A percentile compares a stretch with the other conserved stretches of the same genome.
Conservation (phyloP, 2,113 vertebrate species). For the Diadophis punctatus region DNA sequence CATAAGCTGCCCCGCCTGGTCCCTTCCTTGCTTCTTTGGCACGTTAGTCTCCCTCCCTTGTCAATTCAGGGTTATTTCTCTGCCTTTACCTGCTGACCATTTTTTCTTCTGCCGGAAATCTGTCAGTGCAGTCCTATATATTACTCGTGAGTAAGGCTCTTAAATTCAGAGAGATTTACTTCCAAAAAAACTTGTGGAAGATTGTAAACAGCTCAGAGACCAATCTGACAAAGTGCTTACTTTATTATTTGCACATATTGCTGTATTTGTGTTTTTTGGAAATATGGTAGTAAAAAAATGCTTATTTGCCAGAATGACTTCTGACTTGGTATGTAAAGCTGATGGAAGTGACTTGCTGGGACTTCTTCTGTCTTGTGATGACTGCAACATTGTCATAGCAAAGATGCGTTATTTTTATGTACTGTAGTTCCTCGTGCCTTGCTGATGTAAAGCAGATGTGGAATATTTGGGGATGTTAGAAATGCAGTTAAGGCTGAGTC, state of each 20-base stretch:
- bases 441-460: neutral
- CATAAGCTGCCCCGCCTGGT: neutral
- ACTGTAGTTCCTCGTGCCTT: neutral
- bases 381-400: neutral
- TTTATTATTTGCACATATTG: neutral
- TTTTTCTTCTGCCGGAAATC: neutral
- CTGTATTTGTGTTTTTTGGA: neutral
- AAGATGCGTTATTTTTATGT: neutral
- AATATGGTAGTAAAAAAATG: neutral
- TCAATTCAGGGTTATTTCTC: neutral
- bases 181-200: neutral
- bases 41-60: neutral
- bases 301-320: neutral
- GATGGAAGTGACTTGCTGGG: neutral
- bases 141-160: neutral
- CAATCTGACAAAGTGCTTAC: neutral
- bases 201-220: neutral
- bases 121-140: neutral
- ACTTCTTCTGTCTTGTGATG: neutral
- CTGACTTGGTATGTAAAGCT: neutral
- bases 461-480: neutral
- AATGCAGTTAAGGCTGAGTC: neutral
- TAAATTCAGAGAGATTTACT: neutral
- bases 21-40: too few relatives aligned
- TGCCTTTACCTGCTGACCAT: neutral